These are phyloP conservation scores for Lycocorax pyrrhopterus DNA, from an alignment of 2,113 vertebrate species.

Conservation along the genomic window DNA sequence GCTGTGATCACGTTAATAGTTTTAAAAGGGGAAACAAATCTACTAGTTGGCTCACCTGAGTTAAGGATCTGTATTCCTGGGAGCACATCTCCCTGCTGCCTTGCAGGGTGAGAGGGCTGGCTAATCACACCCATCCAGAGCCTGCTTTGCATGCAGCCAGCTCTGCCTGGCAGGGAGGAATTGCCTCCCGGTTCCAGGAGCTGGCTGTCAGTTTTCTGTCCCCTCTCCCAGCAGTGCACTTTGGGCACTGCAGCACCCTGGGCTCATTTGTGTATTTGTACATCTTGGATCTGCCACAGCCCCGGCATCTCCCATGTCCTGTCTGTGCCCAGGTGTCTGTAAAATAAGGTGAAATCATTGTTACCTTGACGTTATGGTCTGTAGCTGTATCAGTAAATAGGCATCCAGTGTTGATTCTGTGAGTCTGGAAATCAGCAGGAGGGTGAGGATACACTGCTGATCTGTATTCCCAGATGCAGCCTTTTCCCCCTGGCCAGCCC, in stretches of 20 bases:
- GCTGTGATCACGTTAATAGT: background rate
- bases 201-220: background rate
- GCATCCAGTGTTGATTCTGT: background rate
- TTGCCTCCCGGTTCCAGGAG: background rate
- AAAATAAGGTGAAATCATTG: background rate
- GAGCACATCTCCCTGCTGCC: background rate
- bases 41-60: background rate
- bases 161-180: background rate
- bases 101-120: background rate
- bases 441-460: background rate
- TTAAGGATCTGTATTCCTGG: background rate
- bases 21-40: background rate
- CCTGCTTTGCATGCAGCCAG: background rate
- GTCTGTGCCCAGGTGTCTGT: background rate
- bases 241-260: background rate
- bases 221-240: background rate
- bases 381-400: background rate
- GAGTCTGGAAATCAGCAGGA: background rate
- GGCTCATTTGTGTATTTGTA: background rate
- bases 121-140: background rate
- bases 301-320: background rate
- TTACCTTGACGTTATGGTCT: background rate
- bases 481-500: background rate
- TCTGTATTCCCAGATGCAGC: background rate
- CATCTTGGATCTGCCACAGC: background rate